phyloP scores from a whole-genome alignment of 2,888 invertebrate genomes.

The Clivina fossor region DNA sequence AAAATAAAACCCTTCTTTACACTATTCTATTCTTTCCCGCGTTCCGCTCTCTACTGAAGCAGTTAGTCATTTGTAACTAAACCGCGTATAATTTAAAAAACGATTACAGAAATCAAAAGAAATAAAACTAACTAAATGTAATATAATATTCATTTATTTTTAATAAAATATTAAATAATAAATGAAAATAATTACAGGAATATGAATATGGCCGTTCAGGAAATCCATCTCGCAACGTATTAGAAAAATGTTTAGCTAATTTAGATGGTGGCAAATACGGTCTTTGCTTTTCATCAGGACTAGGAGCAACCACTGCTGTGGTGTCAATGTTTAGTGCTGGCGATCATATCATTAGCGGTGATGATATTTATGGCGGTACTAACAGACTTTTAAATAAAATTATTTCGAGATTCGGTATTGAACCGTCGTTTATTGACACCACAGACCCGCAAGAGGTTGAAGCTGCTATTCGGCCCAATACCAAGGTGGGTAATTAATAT shows the following conservation, averaged over 20 bases:
- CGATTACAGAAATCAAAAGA: too few species aligned
- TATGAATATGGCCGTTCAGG: constrained; percentile 92
- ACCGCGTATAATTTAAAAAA: too few species aligned
- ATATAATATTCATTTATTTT: too few species aligned
- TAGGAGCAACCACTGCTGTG: constrained; percentile 81
- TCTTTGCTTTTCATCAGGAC: constrained; percentile 82
- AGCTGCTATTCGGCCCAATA: constrained; percentile 74
- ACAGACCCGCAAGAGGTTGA: constrained; percentile 66
- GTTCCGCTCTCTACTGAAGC: too few species aligned
- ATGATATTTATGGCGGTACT: constrained; percentile 95
- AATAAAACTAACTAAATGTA: too few species aligned
- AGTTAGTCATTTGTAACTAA: too few species aligned
- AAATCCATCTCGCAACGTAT: constrained; percentile 87
- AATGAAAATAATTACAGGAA: too few species aligned
- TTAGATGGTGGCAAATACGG: constrained; percentile 88
- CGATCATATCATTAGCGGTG: constrained; percentile 87
- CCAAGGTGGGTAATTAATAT: constrained; percentile 66
- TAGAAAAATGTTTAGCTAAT: constrained; percentile 87
- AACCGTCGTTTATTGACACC: constrained; percentile 76
- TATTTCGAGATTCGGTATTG: constrained; percentile 66
- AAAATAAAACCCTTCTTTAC: too few species aligned
- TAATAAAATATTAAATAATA: too few species aligned
- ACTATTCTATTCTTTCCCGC: too few species aligned
- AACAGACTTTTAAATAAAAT: constrained; percentile 66
- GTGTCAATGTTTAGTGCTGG: constrained; percentile 75